Base-by-base conservation (phyloP, 2,797 vertebrate species). In the Pteropus rufus region DNA sequence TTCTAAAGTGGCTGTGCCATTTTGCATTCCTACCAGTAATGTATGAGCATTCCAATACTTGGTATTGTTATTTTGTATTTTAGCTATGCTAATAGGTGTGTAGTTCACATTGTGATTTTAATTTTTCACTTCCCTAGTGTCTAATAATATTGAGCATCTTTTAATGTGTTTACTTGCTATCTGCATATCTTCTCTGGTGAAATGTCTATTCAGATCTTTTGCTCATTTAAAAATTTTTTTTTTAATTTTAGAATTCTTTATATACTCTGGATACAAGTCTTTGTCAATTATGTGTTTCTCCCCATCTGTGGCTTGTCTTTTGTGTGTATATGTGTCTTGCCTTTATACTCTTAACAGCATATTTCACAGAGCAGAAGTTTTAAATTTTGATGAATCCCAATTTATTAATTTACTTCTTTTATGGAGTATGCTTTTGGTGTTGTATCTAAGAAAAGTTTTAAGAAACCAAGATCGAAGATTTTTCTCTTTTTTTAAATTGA, bases 31-130 rank as follows among this genome's bases (percentile, higher is more conserved):
- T 10, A 44, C 18, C 19, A 80, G 44, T 24, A 92, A 21, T 77
- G 24, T 83, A 39, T 91, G 39, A 79, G 70, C 91, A 94, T 76
- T 91, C 41, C 15, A 56, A 29, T 84, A 92, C 10, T 88, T 88
- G 77, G 12, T 88, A 54, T 83, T 88, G 19, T 86, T 91, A 72
- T 41, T 92, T 77, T 76, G 69, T 90, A 83, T 75, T 89, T 92
- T 89, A 92, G 10, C 70, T 70, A 6, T 89, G 75, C 14, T 79
- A 56, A 75, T 64, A 72, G 19, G 24, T 80, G 1, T 23, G 16
- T 89, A 89, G 54, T 77, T 26, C 39, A 49, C 31, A 65, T 15
- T 83, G 24, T 93, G 52, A 49, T 52, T 96, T 84, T 64, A 88
- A 11, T 89, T 89, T 89, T 86, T 29, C 29, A 54, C 80, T 94